These are phyloP conservation scores for Dysidea cf. avara DNA, from an alignment of 37 sponge, comb jelly and placozoan species.

Conservation along the genomic window DNA sequence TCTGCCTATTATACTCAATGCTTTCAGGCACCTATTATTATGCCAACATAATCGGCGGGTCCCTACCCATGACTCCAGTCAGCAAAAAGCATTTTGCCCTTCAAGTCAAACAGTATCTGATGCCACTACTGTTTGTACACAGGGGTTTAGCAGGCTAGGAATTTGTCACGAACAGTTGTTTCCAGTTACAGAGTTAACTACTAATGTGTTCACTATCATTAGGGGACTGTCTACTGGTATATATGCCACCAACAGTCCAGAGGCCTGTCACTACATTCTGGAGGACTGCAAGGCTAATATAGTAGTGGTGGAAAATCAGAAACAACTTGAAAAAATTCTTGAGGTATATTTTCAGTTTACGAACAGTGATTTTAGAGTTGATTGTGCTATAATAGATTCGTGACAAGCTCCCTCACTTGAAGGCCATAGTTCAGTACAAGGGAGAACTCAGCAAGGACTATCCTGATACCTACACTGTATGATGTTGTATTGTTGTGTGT, in stretches of 20 bases:
- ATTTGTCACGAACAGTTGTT: not conserved
- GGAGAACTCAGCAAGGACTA: constrained; percentile 68
- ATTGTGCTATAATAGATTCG: constrained; percentile 50
- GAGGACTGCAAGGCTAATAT: constrained; percentile 63
- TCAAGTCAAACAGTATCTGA: no score
- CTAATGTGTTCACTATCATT: not conserved
- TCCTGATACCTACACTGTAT: constrained; percentile 69
- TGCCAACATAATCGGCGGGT: no score
- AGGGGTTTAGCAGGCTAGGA: not conserved
- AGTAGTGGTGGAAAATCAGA: constrained; percentile 76
- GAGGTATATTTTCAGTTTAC: constrained; percentile 37
- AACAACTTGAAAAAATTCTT: constrained; percentile 81
- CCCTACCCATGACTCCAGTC: no score
- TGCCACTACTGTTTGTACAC: not conserved
- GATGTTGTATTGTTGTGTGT: no score
- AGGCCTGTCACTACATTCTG: constrained; percentile 70
- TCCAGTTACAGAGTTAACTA: not conserved
- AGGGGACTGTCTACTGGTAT: constrained; percentile 82
- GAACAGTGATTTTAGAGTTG: no score
- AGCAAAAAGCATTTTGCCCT: no score
- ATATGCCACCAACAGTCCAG: constrained; percentile 72
- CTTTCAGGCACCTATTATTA: no score
- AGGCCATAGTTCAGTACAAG: constrained; percentile 92
- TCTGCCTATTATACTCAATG: no score
- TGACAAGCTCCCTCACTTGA: constrained; percentile 80